phyloP scores from a whole-genome alignment of 2,888 invertebrate genomes.

The Lasioglossum villosulum region DNA sequence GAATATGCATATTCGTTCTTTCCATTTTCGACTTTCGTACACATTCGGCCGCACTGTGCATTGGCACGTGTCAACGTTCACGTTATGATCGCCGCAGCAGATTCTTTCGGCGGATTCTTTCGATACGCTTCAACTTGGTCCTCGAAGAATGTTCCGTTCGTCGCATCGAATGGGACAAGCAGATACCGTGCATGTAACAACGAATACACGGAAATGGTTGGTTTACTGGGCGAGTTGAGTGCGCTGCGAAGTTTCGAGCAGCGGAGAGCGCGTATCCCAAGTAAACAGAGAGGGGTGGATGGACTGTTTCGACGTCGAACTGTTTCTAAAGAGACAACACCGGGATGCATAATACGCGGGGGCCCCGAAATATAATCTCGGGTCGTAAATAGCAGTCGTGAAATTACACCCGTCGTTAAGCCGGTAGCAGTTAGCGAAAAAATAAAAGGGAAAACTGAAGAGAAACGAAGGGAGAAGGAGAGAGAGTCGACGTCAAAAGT shows the following conservation, averaged over 20 bases:
- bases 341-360: slow-evolving; percentile 8
- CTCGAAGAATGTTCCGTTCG: background rate
- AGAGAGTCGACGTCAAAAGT: slow-evolving; percentile 40
- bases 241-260: slow-evolving; percentile 8
- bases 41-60: too few species aligned
- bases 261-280: background rate
- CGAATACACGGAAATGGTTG: background rate
- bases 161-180: background rate
- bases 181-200: background rate
- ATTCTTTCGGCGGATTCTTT: background rate
- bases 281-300: background rate
- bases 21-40: too few species aligned
- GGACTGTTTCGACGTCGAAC: background rate
- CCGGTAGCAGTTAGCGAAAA: slow-evolving; percentile 30
- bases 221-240: background rate
- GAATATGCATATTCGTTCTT: too few species aligned
- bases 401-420: slow-evolving; percentile 25
- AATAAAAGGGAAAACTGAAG: background rate
- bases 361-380: slow-evolving; percentile 20
- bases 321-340: background rate
- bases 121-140: background rate
- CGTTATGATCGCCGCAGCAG: background rate
- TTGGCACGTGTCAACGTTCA: too few species aligned
- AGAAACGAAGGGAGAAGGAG: slow-evolving; percentile 33
- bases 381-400: slow-evolving; percentile 21